Conservation (phyloP, 1,140 invertebrate species). For the Drosophila kikkawai region DNA sequence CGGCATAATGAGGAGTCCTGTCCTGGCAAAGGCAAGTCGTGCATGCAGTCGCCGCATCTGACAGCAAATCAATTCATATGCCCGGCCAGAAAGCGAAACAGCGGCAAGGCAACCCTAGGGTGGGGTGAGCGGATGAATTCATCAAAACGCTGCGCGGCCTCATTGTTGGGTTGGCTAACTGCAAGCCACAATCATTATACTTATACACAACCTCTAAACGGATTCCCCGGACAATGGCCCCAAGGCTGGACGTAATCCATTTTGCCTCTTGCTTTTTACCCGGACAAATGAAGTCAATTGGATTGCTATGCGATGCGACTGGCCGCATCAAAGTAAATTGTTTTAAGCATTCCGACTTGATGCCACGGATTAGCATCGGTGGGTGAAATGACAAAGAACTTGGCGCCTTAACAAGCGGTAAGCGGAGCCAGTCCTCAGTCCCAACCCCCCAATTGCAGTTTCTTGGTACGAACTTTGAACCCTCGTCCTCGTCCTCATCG, state of each 20-base stretch:
- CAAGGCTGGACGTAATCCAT: constrained; percentile 65
- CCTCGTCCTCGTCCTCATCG: constrained; percentile 18
- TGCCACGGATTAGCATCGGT: constrained; percentile 71
- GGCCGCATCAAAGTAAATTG: constrained; percentile 78
- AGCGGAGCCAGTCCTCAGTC: constrained; percentile 16
- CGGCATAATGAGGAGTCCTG: constrained; percentile 73
- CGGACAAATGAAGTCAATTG: constrained; percentile 81
- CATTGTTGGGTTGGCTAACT: constrained; percentile 71
- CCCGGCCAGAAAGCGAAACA: constrained; percentile 17
- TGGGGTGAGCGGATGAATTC: constrained; percentile 51
- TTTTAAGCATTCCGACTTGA: constrained; percentile 70
- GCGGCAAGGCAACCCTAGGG: background rate
- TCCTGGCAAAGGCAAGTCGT: constrained; percentile 63
- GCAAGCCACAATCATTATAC: constrained; percentile 57
- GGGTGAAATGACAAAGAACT: constrained; percentile 66
- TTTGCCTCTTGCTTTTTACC: constrained; percentile 70
- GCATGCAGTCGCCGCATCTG: constrained; percentile 66
- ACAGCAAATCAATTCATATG: constrained; percentile 83
- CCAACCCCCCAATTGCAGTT: constrained; percentile 59
- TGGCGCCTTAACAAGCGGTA: constrained; percentile 56
- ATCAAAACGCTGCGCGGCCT: constrained; percentile 58
- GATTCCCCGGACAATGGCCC: constrained; percentile 33
- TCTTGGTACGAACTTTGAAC: constrained; percentile 64
- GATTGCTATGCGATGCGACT: constrained; percentile 58
- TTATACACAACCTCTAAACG: constrained; percentile 46